phyloP scores from a whole-genome alignment of 1,140 invertebrate genomes.

The Dufourea novaeangliae region DNA sequence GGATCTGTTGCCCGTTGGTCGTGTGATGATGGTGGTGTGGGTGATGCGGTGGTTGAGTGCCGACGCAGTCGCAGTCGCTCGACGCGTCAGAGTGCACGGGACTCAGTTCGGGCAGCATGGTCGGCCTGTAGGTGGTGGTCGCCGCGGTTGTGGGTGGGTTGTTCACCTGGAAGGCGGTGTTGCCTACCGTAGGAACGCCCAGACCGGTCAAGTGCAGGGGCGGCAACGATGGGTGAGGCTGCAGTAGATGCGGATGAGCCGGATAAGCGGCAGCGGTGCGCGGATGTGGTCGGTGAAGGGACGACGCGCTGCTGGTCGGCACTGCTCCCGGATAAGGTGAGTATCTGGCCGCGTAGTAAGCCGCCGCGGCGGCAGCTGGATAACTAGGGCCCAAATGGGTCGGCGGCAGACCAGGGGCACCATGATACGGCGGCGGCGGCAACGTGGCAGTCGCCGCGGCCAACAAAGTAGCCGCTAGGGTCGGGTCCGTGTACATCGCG shows the following conservation, averaged over 20 bases:
- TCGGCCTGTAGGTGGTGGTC: slow-evolving; percentile 26
- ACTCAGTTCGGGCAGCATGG: slow-evolving; percentile 60
- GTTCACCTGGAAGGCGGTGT: slow-evolving; percentile 45
- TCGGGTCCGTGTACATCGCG: slow-evolving; percentile 95
- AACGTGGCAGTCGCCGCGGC: slow-evolving; percentile 90
- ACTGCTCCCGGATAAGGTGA: slow-evolving; percentile 64
- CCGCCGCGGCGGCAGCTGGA: slow-evolving; percentile 70
- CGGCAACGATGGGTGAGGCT: slow-evolving; percentile 65
- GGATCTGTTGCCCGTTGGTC: slow-evolving; percentile 52
- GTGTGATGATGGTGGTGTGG: background rate
- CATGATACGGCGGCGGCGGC: slow-evolving; percentile 79
- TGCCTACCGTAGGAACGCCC: slow-evolving; percentile 61
- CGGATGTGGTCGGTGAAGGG: slow-evolving; percentile 66
- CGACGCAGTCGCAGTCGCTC: slow-evolving; percentile 80
- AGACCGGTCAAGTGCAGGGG: slow-evolving; percentile 65
- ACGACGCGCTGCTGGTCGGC: slow-evolving; percentile 26
- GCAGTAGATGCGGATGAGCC: slow-evolving; percentile 65
- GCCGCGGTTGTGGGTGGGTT: slow-evolving; percentile 8
- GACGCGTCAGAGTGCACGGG: slow-evolving; percentile 73
- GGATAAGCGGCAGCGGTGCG: slow-evolving; percentile 36
- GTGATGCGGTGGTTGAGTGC: slow-evolving; percentile 45
- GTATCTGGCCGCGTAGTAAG: slow-evolving; percentile 73
- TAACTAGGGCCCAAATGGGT: slow-evolving; percentile 70
- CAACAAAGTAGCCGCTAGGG: slow-evolving; percentile 94
- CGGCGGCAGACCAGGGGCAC: slow-evolving; percentile 74